phyloP scores from a whole-genome alignment of 2,888 invertebrate species.

The Caradrina clavipalpis region DNA sequence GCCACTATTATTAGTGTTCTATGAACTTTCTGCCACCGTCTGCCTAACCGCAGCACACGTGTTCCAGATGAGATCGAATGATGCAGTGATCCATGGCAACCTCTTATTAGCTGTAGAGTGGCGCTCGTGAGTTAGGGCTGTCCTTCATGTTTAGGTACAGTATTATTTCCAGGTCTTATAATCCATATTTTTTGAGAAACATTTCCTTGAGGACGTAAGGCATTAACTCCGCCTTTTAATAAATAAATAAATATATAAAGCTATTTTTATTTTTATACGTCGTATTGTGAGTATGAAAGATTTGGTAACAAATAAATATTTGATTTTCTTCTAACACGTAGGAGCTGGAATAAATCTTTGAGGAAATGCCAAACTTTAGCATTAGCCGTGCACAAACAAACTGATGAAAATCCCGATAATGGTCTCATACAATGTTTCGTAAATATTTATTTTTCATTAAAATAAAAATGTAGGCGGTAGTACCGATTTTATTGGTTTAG shows the following conservation, averaged over 20 bases:
- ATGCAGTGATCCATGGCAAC: neutral
- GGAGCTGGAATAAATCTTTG: slow-evolving; percentile 1
- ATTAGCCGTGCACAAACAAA: neutral
- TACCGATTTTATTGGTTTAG: too few relatives aligned
- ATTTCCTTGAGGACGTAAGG: neutral
- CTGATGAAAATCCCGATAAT: neutral
- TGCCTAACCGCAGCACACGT: neutral
- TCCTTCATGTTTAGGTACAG: too few relatives aligned
- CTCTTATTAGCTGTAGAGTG: neutral
- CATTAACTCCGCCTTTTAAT: too few relatives aligned
- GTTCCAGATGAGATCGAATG: slow-evolving; percentile 16
- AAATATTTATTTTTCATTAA: slow-evolving; percentile 8
- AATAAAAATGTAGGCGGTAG: neutral
- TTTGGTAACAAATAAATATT: slow-evolving; percentile 16
- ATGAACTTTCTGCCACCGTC: slow-evolving; percentile 1
- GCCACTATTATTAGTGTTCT: slow-evolving; percentile 2
- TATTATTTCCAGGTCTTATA: neutral
- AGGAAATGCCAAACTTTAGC: neutral
- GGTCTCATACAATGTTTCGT: neutral
- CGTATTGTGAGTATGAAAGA: neutral
- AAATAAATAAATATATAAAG: too few relatives aligned
- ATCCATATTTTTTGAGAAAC: too few relatives aligned
- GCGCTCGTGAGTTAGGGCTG: neutral
- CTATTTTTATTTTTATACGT: too few relatives aligned
- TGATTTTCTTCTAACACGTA: slow-evolving; percentile 7